A percentile compares a stretch with the other conserved stretches of the same genome.
These are phyloP conservation scores for Spinibarbus caldwelli DNA, from an alignment of 2,797 vertebrate genomes.

Conservation along the genomic window DNA sequence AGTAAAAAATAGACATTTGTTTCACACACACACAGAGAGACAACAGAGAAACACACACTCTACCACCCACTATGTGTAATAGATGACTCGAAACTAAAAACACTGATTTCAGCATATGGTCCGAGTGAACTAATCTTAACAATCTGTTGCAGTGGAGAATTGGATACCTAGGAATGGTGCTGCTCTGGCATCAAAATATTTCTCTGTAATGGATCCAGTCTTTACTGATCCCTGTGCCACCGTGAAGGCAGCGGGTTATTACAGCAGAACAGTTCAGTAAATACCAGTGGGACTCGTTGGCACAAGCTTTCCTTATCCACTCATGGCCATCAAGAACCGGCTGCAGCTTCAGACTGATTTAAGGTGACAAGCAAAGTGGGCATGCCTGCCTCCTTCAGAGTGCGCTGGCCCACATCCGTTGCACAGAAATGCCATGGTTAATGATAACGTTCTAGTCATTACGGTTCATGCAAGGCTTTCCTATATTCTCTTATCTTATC, in stretches of 20 bases:
- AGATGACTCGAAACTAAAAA: slow-evolving; percentile 32
- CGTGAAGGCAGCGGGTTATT: slow-evolving; percentile 25
- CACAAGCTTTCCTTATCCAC: slow-evolving; percentile 38
- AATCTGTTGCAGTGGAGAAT: slow-evolving; percentile 20
- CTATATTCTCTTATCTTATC: slow-evolving; percentile 32
- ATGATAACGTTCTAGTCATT: slow-evolving; percentile 35
- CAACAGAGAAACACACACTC: slow-evolving; percentile 45
- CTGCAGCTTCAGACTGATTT: slow-evolving; percentile 38
- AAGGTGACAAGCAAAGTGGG: slow-evolving; percentile 34
- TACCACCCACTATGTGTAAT: slow-evolving; percentile 1
- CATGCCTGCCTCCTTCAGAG: slow-evolving; percentile 28
- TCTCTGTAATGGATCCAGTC: slow-evolving; percentile 7
- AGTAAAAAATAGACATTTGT: neutral
- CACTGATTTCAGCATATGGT: slow-evolving; percentile 41
- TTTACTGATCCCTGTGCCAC: slow-evolving; percentile 38
- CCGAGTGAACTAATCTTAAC: slow-evolving; percentile 29
- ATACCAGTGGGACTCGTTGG: slow-evolving; percentile 32
- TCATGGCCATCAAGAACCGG: slow-evolving; percentile 24
- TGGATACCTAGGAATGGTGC: slow-evolving; percentile 17
- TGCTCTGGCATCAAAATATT: slow-evolving; percentile 14
- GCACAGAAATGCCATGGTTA: slow-evolving; percentile 25
- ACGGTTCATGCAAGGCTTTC: slow-evolving; percentile 22
- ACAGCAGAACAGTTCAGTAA: slow-evolving; percentile 24
- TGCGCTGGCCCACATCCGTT: neutral
- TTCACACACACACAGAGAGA: slow-evolving; percentile 19